Evolutionary conservation across 2,113 vertebrate species (phyloP).

Genomic region (Daphoenositta chrysoptera): DNA sequence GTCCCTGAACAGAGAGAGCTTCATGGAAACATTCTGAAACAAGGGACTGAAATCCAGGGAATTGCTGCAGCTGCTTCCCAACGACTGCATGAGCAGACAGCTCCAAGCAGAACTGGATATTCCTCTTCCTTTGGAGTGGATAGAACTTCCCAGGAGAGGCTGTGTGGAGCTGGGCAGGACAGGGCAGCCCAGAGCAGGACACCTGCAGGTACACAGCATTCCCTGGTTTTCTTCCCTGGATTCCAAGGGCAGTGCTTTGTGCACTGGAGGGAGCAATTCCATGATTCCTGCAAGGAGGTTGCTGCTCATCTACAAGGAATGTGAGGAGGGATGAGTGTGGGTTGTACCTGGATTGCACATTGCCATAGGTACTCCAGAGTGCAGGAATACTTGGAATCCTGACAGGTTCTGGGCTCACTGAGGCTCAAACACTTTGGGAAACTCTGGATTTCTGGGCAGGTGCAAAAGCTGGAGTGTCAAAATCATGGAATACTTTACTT

Average conservation of each 20-base stretch:
- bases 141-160: constrained; percentile 51
- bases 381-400: background rate
- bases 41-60: background rate
- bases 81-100: background rate
- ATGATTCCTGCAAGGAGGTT: background rate
- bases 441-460: background rate
- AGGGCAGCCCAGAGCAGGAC: background rate
- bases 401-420: background rate
- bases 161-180: background rate
- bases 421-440: background rate
- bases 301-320: fast-evolving
- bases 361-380: background rate
- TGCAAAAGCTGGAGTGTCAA: background rate
- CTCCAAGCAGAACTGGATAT: constrained; percentile 13
- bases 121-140: background rate
- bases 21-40: background rate
- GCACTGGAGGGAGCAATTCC: background rate
- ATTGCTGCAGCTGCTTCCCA: background rate
- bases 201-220: constrained; percentile 43
- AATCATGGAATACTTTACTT: background rate
- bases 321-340: background rate
- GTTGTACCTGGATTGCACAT: background rate
- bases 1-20: constrained; percentile 27
- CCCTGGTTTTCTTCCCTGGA: background rate
- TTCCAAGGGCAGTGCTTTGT: background rate